Conservation (phyloP, 1,140 invertebrate species). For the Nasonia vitripennis region DNA sequence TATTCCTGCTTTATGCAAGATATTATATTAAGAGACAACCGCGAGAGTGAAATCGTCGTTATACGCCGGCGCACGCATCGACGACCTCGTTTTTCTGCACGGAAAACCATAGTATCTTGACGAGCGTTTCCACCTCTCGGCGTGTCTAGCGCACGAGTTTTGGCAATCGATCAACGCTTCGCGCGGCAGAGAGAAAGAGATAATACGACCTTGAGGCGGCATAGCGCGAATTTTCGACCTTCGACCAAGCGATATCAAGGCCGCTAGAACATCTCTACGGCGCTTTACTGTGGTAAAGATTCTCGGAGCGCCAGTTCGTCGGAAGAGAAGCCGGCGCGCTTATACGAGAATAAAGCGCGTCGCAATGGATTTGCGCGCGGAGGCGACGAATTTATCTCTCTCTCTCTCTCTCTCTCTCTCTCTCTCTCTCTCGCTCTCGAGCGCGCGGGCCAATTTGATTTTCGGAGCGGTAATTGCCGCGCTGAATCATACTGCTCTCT, state of each 20-base stretch:
- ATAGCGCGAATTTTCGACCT: conserved; percentile 44
- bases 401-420: background rate
- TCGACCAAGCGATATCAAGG: conserved; percentile 36
- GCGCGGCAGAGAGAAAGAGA: background rate
- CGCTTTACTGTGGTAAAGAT: background rate
- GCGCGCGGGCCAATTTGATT: background rate
- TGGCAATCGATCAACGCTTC: conserved; percentile 26
- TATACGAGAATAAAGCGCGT: background rate
- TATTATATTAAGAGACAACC: conserved; percentile 13
- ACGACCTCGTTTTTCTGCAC: background rate
- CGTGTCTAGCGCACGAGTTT: background rate
- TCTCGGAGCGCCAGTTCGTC: background rate
- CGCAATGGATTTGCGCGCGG: background rate
- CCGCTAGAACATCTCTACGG: background rate
- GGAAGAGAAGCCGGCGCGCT: background rate
- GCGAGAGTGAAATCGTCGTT: background rate
- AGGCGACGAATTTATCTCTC: background rate
- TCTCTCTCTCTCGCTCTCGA: background rate
- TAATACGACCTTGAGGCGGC: conserved; percentile 25
- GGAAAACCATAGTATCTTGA: background rate
- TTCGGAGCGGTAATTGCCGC: background rate
- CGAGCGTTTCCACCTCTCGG: background rate
- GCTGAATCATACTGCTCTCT: background rate
- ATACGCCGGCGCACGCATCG: background rate
- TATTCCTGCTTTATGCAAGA: background rate